Evolutionary conservation across 1,140 invertebrate genomes (phyloP).

Genomic region (Drosophila orosa): DNA sequence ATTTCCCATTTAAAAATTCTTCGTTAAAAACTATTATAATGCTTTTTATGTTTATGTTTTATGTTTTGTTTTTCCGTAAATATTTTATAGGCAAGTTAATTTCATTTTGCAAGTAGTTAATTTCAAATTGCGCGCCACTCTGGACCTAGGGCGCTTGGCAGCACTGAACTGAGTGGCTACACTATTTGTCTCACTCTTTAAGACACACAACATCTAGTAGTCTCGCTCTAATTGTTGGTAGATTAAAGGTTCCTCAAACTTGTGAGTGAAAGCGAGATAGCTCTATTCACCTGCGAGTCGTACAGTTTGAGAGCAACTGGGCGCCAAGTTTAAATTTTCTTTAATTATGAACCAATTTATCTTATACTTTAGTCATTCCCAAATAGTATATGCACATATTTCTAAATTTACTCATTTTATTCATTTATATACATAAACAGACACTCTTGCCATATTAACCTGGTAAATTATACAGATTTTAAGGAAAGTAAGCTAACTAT

Average conservation of each 20-base stretch:
- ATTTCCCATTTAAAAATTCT: neutral
- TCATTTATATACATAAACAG: conserved; percentile 59
- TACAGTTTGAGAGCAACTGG: conserved; percentile 42
- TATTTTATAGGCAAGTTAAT: neutral
- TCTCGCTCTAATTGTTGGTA: neutral
- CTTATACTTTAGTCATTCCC: no score
- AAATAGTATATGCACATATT: neutral
- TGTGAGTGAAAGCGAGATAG: conserved; percentile 4
- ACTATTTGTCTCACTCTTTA: neutral
- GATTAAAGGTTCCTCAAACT: accelerated
- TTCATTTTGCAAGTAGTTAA: neutral
- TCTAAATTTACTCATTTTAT: conserved; percentile 43
- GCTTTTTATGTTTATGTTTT: neutral
- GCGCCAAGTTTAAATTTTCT: conserved; percentile 15
- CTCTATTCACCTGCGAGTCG: neutral
- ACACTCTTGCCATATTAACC: conserved; percentile 29
- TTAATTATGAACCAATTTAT: no score
- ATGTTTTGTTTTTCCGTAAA: neutral
- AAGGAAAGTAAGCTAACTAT: conserved; percentile 43
- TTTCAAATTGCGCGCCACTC: conserved; percentile 5
- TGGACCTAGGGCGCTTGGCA: neutral
- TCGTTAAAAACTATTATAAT: neutral
- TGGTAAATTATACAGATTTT: conserved; percentile 30
- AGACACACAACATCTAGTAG: neutral
- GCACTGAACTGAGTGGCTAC: neutral